phyloP scores from a whole-genome alignment of 2,113 vertebrate genomes.

The Lipotes vexillifer region DNA sequence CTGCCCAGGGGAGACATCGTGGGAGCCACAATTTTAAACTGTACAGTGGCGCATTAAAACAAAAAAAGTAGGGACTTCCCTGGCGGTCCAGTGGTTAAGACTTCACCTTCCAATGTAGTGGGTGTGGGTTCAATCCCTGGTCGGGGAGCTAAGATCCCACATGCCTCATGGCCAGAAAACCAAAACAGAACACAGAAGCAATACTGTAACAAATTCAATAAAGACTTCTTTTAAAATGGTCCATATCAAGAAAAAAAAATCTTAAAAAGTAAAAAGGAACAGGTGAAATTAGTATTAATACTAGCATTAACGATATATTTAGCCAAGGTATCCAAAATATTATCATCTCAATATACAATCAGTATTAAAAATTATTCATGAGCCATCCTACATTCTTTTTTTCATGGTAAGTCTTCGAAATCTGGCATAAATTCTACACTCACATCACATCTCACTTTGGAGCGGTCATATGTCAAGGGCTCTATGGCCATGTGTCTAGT shows the following conservation, averaged over 20 bases:
- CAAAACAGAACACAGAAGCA: no score
- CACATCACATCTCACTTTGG: background rate
- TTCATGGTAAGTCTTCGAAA: background rate
- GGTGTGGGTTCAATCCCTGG: no score
- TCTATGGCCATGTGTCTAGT: background rate
- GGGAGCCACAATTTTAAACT: background rate
- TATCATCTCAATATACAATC: background rate
- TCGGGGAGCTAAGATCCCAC: no score
- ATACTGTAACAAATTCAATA: no score
- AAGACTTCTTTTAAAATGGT: no score
- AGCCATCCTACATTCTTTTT: background rate
- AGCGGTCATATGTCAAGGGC: background rate
- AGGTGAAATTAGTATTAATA: background rate
- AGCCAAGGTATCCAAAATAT: background rate
- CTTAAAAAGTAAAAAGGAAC: background rate
- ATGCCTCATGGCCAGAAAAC: no score
- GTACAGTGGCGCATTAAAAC: background rate
- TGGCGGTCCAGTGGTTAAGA: no score
- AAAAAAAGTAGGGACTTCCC: no score
- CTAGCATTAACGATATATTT: background rate
- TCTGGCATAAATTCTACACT: background rate
- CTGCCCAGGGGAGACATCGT: no score
- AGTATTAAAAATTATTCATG: background rate
- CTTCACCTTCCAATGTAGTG: no score
- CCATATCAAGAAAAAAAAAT: no score